phyloP scores from a whole-genome alignment of 2,113 vertebrate species.

The Lagenorhynchus albirostris region DNA sequence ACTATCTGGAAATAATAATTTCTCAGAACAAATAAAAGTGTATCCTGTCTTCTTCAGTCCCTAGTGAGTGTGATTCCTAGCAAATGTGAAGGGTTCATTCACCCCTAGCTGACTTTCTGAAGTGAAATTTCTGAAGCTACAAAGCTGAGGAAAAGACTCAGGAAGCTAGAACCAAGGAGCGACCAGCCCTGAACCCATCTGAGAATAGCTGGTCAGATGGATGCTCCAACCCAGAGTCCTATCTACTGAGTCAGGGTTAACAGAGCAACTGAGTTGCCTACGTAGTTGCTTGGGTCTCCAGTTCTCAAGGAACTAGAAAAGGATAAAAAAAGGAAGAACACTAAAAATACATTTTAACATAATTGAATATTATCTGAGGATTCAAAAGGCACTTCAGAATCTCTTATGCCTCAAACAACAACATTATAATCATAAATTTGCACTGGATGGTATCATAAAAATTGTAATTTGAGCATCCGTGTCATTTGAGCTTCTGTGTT shows the following conservation, averaged over 20 bases:
- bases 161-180: background rate
- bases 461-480: background rate
- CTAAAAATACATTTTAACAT: background rate
- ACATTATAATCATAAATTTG: background rate
- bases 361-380: background rate
- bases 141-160: background rate
- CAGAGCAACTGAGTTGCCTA: background rate
- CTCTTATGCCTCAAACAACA: background rate
- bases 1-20: background rate
- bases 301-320: background rate
- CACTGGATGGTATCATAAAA: background rate
- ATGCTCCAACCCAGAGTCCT: background rate
- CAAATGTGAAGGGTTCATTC: background rate
- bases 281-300: background rate
- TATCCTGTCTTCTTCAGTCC: background rate
- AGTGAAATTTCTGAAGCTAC: background rate
- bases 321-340: background rate
- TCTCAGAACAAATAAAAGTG: background rate
- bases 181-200: background rate
- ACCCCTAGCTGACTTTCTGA: background rate
- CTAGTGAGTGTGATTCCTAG: background rate
- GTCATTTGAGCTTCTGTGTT: background rate
- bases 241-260: background rate
- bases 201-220: background rate
- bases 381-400: conserved; percentile 26